Percentiles rank a stretch among this genome's conserved stretches.
Conservation (phyloP, 2,888 invertebrate genomes). For the Lysandra coridon region DNA sequence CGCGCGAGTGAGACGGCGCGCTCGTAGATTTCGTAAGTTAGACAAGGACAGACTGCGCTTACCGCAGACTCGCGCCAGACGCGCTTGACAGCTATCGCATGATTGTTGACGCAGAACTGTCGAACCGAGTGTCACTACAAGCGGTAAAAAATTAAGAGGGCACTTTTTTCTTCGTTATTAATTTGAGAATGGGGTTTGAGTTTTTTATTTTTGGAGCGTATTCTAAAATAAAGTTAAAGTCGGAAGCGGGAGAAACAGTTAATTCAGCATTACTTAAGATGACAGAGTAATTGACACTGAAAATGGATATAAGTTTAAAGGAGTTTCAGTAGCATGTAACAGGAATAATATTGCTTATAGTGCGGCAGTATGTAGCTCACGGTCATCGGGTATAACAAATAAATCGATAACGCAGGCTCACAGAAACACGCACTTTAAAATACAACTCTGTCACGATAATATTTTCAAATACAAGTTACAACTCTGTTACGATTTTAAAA, state of each 20-base stretch:
- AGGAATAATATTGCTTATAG: not conserved
- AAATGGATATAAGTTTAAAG: not conserved
- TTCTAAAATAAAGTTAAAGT: not conserved
- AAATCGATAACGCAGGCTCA: not conserved
- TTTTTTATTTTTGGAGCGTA: not conserved
- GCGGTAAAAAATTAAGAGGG: not conserved
- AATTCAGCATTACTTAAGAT: not conserved
- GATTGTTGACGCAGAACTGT: slow-evolving; percentile 5
- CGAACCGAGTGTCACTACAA: not conserved
- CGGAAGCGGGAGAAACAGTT: not conserved
- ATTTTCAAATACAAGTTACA: not conserved
- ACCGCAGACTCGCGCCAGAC: slow-evolving; percentile 8
- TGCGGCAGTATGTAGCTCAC: slow-evolving; percentile 1
- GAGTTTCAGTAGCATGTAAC: not conserved
- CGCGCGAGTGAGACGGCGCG: slow-evolving; percentile 44
- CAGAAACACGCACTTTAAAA: not conserved
- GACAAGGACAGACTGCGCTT: not conserved
- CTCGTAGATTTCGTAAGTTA: slow-evolving; percentile 40
- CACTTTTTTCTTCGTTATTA: not conserved
- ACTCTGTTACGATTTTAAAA: not conserved
- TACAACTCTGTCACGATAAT: not conserved
- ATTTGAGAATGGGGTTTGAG: not conserved
- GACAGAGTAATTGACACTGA: not conserved
- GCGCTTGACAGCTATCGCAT: not conserved
- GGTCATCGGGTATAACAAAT: slow-evolving; percentile 10